phyloP scores from a whole-genome alignment of 2,888 invertebrate species.

The Amphipoea lucens region DNA sequence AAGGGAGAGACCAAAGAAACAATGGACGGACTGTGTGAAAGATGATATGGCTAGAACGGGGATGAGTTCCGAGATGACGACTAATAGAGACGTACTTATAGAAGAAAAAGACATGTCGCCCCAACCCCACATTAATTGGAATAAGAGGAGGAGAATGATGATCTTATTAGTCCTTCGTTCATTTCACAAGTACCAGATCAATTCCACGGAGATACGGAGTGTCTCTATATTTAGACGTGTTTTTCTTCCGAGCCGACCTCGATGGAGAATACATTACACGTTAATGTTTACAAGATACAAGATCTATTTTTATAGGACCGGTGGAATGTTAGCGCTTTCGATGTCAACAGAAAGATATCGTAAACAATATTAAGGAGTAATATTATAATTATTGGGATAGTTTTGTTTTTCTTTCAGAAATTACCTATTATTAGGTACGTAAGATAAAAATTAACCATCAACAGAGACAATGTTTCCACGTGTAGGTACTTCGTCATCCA shows the following conservation, averaged over 20 bases:
- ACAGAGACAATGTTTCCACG: background rate
- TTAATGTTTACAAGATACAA: conserved; percentile 59
- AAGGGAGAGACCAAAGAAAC: background rate
- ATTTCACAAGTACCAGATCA: background rate
- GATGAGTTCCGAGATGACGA: background rate
- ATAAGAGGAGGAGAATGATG: background rate
- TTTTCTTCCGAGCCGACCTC: conserved; percentile 8
- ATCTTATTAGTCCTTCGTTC: conserved; percentile 30
- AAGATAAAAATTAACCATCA: conserved; percentile 9
- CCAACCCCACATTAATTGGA: background rate
- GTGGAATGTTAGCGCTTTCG: conserved; percentile 32
- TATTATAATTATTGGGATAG: conserved; percentile 1
- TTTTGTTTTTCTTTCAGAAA: conserved; percentile 35
- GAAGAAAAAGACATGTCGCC: background rate
- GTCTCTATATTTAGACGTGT: conserved; percentile 26
- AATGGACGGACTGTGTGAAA: background rate
- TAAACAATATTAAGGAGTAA: conserved; percentile 39
- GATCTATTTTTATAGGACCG: conserved; percentile 53
- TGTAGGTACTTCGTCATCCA: background rate
- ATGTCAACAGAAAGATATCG: conserved; percentile 58
- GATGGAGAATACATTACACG: conserved; percentile 29
- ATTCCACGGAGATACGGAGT: background rate
- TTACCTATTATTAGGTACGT: background rate
- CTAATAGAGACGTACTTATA: background rate
- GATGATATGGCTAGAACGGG: background rate